Evolutionary conservation across 1,140 invertebrate species (phyloP), one percentile per base, ranked within the genome.

Genomic region (Chelonus insularis): DNA sequence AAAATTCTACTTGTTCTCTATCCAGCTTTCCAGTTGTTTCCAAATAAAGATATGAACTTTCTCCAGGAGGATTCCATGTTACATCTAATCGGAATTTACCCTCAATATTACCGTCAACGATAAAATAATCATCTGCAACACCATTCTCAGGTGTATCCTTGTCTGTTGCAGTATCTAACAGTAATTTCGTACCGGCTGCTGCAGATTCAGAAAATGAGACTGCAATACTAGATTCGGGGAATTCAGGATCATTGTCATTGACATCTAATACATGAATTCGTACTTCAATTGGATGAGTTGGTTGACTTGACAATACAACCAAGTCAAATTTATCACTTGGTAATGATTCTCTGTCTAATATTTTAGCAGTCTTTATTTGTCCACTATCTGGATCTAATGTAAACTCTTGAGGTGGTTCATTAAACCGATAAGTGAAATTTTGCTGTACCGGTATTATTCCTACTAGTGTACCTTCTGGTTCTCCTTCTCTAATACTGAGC

Each of bases 271-370:
- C 91, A 9, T 89, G 80, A 60, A 96, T 92, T 60, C 92, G 83
- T 8, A 97, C 93, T 78, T 96, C 94, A 56, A 96, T 93, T 0
- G 94, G 94, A 77, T 96, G 96, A 0, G 93, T 96, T 2, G 94
- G 93, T 72, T 95, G 93, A 72, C 92, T 95, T 7, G 93, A 95
- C 12, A 96, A 81, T 2, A 96, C 90, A 12, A 96, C 93, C 52
- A 96, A 83, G 71, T 95, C 93, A 75, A 94, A 95, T 21, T 91
- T 85, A 69, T 95, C 92, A 63, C 84, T 89, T 18, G 75, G 70
- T 48, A 94, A 80, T 3, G 85, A 84, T 75, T 96, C 94, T 3
- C 94, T 82, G 79, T 97, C 94, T 29, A 96, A 80, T 11, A 92
- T 83, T 20, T 87, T 85, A 54, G 89, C 89, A 0, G 93, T 96